Evolutionary conservation across 2,113 vertebrate genomes (phyloP).

Genomic region (Brachypteracias leptosomus): DNA sequence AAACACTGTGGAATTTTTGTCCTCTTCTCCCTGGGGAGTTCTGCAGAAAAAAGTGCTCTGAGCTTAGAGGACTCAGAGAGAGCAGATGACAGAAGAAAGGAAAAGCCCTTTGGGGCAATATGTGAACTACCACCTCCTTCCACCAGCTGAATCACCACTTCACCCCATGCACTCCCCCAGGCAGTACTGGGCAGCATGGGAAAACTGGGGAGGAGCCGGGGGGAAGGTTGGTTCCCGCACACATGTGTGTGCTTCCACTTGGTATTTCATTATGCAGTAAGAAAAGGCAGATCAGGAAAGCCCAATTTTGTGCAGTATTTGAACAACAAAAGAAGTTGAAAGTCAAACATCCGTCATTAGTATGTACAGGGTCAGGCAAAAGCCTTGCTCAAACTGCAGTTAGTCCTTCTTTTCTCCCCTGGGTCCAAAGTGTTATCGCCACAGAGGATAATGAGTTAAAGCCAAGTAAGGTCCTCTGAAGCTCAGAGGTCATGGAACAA

Average conservation of each 20-base stretch:
- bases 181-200: background rate
- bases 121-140: background rate
- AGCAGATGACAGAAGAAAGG: background rate
- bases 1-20: background rate
- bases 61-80: background rate
- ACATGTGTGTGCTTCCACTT: background rate
- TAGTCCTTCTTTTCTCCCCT: background rate
- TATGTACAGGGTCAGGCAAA: background rate
- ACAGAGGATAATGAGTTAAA: slow-evolving; percentile 2
- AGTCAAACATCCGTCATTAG: background rate
- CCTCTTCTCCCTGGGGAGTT: background rate
- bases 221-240: background rate
- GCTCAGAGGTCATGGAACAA: slow-evolving; percentile 32
- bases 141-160: background rate
- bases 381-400: background rate
- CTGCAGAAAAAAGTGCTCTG: background rate
- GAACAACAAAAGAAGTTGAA: background rate
- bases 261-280: background rate
- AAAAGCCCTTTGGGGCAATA: background rate
- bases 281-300: background rate
- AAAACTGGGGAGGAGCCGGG: fast-evolving
- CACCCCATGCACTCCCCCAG: background rate
- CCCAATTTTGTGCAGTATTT: background rate
- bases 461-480: slow-evolving; percentile 2
- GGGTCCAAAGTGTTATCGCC: slow-evolving; percentile 13